These are phyloP conservation scores for Montipora capricornis DNA, from an alignment of 64 coral and sea anemone genomes.

Conservation along the genomic window DNA sequence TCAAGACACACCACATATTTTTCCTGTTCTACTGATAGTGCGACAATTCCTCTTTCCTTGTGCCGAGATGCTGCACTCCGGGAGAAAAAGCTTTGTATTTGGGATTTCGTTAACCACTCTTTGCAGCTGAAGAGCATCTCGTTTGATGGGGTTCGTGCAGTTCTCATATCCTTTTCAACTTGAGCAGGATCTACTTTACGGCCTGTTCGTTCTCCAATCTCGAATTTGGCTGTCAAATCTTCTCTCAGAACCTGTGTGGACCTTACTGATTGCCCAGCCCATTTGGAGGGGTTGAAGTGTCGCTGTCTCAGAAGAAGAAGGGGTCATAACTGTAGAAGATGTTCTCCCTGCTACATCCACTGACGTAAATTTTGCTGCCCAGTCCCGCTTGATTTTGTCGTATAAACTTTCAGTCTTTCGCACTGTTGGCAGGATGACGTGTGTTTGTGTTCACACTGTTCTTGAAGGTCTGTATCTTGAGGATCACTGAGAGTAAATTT, in stretches of 20 bases:
- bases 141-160: slow-evolving; percentile 47
- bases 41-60: slow-evolving; percentile 8
- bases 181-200: slow-evolving; percentile 61
- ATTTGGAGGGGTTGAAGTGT: slow-evolving; percentile 32
- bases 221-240: slow-evolving; percentile 35
- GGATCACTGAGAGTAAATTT: slow-evolving; percentile 54
- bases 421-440: neutral
- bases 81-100: slow-evolving; percentile 54
- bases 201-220: slow-evolving; percentile 55
- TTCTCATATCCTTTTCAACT: slow-evolving; percentile 66
- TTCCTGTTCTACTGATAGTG: slow-evolving; percentile 43
- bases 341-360: slow-evolving; percentile 35
- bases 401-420: neutral
- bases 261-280: slow-evolving; percentile 52
- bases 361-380: slow-evolving; percentile 52
- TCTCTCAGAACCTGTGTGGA: slow-evolving; percentile 8
- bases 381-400: slow-evolving; percentile 28
- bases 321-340: neutral
- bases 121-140: slow-evolving; percentile 26
- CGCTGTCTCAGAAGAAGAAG: slow-evolving; percentile 15
- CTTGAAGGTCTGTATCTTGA: slow-evolving; percentile 36
- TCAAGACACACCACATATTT: slow-evolving; percentile 56
- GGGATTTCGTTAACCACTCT: slow-evolving; percentile 25
- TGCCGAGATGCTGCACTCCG: neutral
- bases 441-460: slow-evolving; percentile 37